Evolutionary conservation across 1,140 invertebrate genomes (phyloP).

Genomic region (Reticulitermes speratus): DNA sequence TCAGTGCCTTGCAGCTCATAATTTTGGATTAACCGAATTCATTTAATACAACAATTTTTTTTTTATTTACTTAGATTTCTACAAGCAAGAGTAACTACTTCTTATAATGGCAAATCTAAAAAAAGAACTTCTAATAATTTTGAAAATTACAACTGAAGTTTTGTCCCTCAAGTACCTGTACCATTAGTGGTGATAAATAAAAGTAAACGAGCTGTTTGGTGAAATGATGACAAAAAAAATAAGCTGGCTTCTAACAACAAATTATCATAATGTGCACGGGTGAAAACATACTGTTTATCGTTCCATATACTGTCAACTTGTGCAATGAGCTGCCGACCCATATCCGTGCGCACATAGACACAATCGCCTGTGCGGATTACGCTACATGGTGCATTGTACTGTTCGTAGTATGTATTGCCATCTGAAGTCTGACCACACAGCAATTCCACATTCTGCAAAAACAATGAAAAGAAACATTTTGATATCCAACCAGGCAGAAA

Average conservation of each 20-base stretch:
- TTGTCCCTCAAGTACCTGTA: too few species aligned
- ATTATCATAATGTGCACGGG: neutral
- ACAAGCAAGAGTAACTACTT: too few species aligned
- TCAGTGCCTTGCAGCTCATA: too few species aligned
- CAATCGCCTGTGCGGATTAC: conserved; percentile 89
- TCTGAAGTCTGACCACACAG: conserved; percentile 63
- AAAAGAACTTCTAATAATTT: too few species aligned
- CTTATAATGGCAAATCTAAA: too few species aligned
- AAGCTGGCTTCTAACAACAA: neutral
- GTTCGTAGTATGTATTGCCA: conserved; percentile 86
- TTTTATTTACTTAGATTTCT: too few species aligned
- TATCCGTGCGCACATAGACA: conserved; percentile 87
- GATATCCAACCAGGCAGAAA: neutral
- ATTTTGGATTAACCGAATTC: too few species aligned
- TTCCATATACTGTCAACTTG: conserved; percentile 94
- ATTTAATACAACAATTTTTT: too few species aligned
- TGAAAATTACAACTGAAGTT: too few species aligned
- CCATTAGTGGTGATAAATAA: too few species aligned
- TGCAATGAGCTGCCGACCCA: conserved; percentile 84
- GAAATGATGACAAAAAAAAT: too few species aligned
- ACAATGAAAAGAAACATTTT: conserved; percentile 29
- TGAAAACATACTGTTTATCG: conserved; percentile 69
- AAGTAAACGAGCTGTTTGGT: too few species aligned
- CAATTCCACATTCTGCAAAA: conserved; percentile 66
- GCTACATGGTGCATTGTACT: conserved; percentile 82